Evolutionary conservation across 2,888 invertebrate genomes (phyloP), one percentile per base, ranked within the genome.

Genomic region (Mylabris sibirica): DNA sequence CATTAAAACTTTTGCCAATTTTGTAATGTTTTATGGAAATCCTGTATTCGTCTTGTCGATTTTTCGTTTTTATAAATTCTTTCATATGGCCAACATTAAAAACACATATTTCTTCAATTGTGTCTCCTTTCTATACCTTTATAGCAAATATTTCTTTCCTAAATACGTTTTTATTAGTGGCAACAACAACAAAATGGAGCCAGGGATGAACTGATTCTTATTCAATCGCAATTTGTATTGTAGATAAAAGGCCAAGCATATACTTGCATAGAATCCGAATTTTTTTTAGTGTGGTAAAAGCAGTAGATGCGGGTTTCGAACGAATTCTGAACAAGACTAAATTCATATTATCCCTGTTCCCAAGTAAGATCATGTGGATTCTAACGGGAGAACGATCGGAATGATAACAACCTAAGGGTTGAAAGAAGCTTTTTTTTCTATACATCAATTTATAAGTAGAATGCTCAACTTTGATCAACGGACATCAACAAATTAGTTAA

Each of bases 1-100:
- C 17, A 60, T 66, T 66, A 66, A 66, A 66, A 66, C 22, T 66
- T 65, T 59, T 53, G 41, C 57, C 53, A 49, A 49, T 61, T 66
- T 60, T 61, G 34, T 30, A 49, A 30, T 60, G 66, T 66, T 49
- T 61, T 60, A 61, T 61, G 66, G 17, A 61, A 66, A 66, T 66
- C n/a, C 49, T 49, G 8, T 12, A 49, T 49, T 49, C 20, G 20
- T 22, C 3, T 49, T 22, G 49, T 20, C 49, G 8, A 49, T 49
- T 49, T 20, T 49, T 22, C 20, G 1, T 49, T 49, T 20, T 20
- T 49, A 3, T 44, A 44, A 44, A 4, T 44, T n/a, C 41, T 8
- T 6, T 14, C 3, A 41, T 49, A 20, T 49, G 20, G 5, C 17
- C 17, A 4, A 41, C 41, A 49, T 49, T 49, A 49, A 20, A 49